Conservation (phyloP, 2,113 vertebrate species). For the Calidris pygmaea region DNA sequence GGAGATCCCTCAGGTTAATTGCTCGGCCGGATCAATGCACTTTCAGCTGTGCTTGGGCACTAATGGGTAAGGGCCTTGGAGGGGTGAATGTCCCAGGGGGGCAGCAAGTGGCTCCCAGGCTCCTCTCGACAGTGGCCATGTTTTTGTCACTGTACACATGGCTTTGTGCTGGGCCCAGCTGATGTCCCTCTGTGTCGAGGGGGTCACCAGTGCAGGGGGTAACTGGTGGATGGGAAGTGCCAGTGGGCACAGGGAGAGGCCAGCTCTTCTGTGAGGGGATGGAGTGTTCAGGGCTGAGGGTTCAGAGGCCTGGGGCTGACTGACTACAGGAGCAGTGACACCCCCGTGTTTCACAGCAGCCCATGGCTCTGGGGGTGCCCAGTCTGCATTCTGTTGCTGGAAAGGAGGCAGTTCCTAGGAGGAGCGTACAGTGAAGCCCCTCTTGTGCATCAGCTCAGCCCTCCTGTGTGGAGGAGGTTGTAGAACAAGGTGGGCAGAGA, state of each 20-base stretch:
- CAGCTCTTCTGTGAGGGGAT: not conserved
- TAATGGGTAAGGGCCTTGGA: accelerated
- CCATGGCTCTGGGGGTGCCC: not conserved
- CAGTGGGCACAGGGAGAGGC: not conserved
- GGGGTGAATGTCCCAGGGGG: too few relatives aligned
- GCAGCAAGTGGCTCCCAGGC: accelerated
- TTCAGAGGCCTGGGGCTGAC: accelerated
- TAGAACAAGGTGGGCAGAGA: not conserved
- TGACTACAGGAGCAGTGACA: not conserved
- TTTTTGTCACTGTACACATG: accelerated
- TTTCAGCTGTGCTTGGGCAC: not conserved
- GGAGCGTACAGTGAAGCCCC: not conserved
- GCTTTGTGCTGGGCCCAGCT: not conserved
- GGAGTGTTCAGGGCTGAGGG: not conserved
- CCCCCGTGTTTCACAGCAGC: not conserved
- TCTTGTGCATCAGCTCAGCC: not conserved
- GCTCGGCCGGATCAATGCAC: not conserved
- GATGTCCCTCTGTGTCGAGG: accelerated
- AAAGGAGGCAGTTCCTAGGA: not conserved
- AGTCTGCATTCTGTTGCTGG: not conserved
- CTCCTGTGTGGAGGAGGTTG: not conserved
- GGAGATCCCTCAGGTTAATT: not conserved
- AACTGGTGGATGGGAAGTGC: not conserved
- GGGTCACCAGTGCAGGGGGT: not conserved
- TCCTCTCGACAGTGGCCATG: accelerated